Conservation (phyloP, 2,797 vertebrate genomes). For the Clamator glandarius region DNA sequence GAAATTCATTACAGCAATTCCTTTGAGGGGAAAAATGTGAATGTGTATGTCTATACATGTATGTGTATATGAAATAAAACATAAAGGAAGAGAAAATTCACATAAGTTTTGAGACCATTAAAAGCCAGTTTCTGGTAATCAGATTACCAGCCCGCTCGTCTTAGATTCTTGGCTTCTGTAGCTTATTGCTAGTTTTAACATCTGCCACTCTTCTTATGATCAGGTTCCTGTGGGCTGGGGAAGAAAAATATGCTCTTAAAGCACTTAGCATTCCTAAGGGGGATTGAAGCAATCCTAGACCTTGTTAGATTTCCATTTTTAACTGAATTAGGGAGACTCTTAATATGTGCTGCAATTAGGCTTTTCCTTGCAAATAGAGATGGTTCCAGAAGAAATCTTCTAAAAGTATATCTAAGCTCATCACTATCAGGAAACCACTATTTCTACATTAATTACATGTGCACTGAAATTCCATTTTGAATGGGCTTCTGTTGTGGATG, state of each 20-base stretch:
- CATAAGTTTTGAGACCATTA: background rate
- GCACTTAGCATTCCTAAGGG: constrained; percentile 25
- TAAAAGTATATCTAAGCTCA: background rate
- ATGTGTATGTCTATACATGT: background rate
- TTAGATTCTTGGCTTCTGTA: background rate
- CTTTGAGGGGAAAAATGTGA: background rate
- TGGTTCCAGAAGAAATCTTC: background rate
- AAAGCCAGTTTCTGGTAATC: background rate
- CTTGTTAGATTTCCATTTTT: constrained; percentile 52
- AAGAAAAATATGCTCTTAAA: background rate
- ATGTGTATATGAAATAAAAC: background rate
- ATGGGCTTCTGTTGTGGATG: background rate
- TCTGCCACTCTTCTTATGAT: constrained; percentile 17
- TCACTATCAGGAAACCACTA: background rate
- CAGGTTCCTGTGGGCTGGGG: background rate
- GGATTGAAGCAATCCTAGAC: constrained; percentile 37
- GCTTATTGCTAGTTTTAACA: constrained; percentile 31
- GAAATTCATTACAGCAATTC: background rate
- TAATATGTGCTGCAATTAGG: constrained; percentile 43
- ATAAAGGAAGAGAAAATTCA: constrained; percentile 5
- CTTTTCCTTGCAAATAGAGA: constrained; percentile 27
- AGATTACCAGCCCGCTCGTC: background rate
- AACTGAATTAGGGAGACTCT: constrained; percentile 47
- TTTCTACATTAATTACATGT: background rate
- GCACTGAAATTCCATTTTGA: constrained; percentile 2